Conservation (phyloP, 2,113 vertebrate species). For the Scytalopus superciliaris region DNA sequence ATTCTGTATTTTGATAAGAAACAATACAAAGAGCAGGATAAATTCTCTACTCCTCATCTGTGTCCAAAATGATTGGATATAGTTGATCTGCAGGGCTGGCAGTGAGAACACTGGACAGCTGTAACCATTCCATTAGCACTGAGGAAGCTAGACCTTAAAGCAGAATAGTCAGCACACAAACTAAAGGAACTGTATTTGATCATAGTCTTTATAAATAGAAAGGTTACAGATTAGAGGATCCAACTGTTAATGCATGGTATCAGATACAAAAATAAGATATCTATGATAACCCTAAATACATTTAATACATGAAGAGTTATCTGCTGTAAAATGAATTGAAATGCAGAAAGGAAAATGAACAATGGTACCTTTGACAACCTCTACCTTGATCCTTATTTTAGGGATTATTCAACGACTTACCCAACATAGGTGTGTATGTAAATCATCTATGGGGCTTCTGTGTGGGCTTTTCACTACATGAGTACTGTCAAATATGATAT, state of each 20-base stretch:
- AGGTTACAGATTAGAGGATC: not conserved
- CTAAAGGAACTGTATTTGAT: not conserved
- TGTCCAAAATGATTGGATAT: not conserved
- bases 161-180: not conserved
- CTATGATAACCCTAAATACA: not conserved
- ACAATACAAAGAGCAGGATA: not conserved
- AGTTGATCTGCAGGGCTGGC: not conserved
- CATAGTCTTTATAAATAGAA: not conserved
- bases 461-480: not conserved
- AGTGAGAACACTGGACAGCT: not conserved
- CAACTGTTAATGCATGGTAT: not conserved
- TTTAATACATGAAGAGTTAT: not conserved
- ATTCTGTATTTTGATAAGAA: not conserved
- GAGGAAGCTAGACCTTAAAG: not conserved
- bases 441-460: not conserved
- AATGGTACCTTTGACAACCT: not conserved
- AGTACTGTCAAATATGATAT: not conserved
- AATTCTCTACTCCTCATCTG: not conserved
- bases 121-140: not conserved
- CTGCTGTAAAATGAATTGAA: not conserved
- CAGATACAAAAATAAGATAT: not conserved
- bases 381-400: not conserved
- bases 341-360: not conserved
- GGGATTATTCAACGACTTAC: not conserved
- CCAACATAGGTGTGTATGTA: not conserved